Evolutionary conservation across 2,113 vertebrate genomes (phyloP), one percentile per base, ranked within the genome.

Genomic region (Macquaria ambigua): DNA sequence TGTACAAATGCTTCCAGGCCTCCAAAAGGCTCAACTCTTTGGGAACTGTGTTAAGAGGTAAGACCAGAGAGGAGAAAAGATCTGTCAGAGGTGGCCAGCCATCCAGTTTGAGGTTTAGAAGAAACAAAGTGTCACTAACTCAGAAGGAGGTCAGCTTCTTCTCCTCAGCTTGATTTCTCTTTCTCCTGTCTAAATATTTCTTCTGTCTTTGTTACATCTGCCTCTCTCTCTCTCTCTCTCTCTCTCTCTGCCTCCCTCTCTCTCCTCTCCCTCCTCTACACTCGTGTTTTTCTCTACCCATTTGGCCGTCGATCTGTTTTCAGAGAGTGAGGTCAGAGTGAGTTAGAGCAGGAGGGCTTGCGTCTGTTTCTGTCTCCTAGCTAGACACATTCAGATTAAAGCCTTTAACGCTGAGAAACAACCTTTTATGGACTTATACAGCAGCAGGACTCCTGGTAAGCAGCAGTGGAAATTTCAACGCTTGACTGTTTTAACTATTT

Each of bases 301-400:
- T 94, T 94, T 91, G 91, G 89, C 86, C 25, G 73, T 58, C 43
- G 85, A 62, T 90, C 73, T 92, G 94, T 94, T 94, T 93, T 93
- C 90, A 90, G 89, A 91, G 87, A 94, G 92, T 93, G 93, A 94
- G 93, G 94, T 94, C 93, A 94, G 92, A 87, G 90, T 93, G 93
- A 95, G 94, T 95, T 92, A 93, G 93, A 93, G 91, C 90, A 90
- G 92, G 78, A 92, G 88, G 93, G 86, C 85, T 89, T 89, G 87
- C 63, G 79, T 90, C 89, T 94, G 92, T 93, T 91, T 92, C 91
- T 88, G 84, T 93, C 63, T 95, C 83, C 76, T 86, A 83, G 89
- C 89, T 88, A 88, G 88, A 89, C 91, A 92, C 90, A 34, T 91
- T 92, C 77, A 92, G 89, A 94, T 90, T 93, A 90, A 91, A 94